Conservation (phyloP, 2,113 vertebrate species). For the Chionodraco myersi region DNA sequence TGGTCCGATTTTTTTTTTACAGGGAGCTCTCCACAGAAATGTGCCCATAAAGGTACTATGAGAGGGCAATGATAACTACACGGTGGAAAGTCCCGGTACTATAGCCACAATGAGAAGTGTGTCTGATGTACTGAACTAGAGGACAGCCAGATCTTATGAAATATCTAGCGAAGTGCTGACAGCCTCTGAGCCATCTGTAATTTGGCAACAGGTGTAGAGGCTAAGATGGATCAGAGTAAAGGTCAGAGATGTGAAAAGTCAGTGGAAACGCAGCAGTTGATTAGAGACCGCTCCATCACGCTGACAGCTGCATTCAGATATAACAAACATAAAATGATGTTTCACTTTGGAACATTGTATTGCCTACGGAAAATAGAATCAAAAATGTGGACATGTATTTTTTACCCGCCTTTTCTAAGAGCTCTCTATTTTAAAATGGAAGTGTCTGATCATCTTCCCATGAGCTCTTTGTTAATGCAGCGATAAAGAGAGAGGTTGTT, state of each 20-base stretch:
- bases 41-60: slow-evolving; percentile 5
- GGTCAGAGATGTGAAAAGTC: slow-evolving; percentile 67
- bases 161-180: slow-evolving; percentile 60
- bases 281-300: slow-evolving; percentile 39
- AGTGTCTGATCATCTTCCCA: too few relatives aligned
- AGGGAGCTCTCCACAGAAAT: not conserved
- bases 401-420: not conserved
- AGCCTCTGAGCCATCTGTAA: slow-evolving; percentile 61
- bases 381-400: not conserved
- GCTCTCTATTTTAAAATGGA: not conserved
- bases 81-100: not conserved
- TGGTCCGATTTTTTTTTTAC: not conserved
- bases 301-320: slow-evolving; percentile 40
- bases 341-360: slow-evolving; percentile 11
- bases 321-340: slow-evolving; percentile 20
- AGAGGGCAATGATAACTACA: not conserved
- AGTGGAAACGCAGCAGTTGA: slow-evolving; percentile 61
- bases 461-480: not conserved
- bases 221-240: slow-evolving; percentile 65
- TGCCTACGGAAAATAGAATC: not conserved
- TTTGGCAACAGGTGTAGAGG: slow-evolving; percentile 70
- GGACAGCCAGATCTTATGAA: slow-evolving; percentile 38
- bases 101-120: not conserved
- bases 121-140: slow-evolving; percentile 9
- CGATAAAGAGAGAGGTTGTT: not conserved